Evolutionary conservation across 2,797 vertebrate genomes (phyloP), one percentile per base, ranked within the genome.

Genomic region (Acanthurus lineatus): DNA sequence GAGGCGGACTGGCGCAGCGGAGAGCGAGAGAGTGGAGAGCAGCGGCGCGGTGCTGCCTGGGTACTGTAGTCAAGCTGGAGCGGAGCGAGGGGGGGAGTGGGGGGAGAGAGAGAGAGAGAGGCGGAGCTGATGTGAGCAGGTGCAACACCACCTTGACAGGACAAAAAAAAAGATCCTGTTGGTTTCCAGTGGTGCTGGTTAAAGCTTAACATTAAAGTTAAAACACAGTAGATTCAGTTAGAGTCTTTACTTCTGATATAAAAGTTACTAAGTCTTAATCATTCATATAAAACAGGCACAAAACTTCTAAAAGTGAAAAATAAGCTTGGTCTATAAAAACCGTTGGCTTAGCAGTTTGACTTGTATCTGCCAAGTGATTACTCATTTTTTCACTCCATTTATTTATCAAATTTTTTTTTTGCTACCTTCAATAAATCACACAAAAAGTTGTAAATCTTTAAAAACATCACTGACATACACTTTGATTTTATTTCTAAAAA

Each of bases 1-100:
- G 88, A 88, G 89, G 90, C 92, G 90, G 93, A 94, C 94, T 94
- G 93, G 93, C 93, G 94, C 94, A 94, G 94, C 89, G 79, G 89
- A 86, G 93, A 83, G 84, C 73, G 89, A 83, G 79, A 58, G 89
- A 88, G 86, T 25, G 76, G 86, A 79, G 90, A 82, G 91, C 65
- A 57, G 91, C 65, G 60, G 85, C 94, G 95, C 95, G 84, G 80
- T 93, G 96, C 86, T 66, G 83, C 85, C 68, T 95, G 95, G 96
- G 95, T 93, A 94, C 68, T 95, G 96, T 95, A 96, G 96, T 96
- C 93, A 28, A 69, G 81, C 9, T 5, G 19, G 35, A 22, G 38
- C 2, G 40, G 32, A 9, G 40, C 9, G 0, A 22, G 42, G 7
- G 28, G 62, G 7, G 16, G 47, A 16, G 19, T 5, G 10, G 40